Evolutionary conservation across 2,797 vertebrate genomes (phyloP), one percentile per base, ranked within the genome.

Genomic region (Enteromius anoplus): DNA sequence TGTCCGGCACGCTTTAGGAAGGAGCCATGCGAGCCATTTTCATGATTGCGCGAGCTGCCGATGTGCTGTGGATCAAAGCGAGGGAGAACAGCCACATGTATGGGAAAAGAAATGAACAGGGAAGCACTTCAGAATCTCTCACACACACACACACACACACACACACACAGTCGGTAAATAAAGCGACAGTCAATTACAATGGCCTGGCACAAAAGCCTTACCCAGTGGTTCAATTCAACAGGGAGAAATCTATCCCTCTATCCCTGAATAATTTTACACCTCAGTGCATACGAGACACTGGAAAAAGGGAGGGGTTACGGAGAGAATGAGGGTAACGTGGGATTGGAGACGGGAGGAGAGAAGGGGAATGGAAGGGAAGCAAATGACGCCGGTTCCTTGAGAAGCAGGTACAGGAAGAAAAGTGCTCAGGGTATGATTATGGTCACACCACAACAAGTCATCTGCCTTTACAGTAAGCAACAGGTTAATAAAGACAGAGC

Each of bases 251-350:
- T 82, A 88, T 91, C 93, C 93, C 93, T 94, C 93, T 92, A 93
- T 94, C 93, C 93, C 92, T 93, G 93, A 95, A 95, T 95, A 94
- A 95, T 94, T 95, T 94, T 93, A 95, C 93, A 94, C 93, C 92
- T 92, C 92, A 92, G 92, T 94, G 93, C 92, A 91, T 92, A 91
- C 89, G 91, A 92, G 92, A 93, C 92, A 92, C 86, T 90, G 14
- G 87, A 90, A 88, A 87, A 86, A 86, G 45, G 75, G 55, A 71
- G 62, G 75, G 83, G 69, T 70, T 21, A 71, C 64, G 77, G 37
- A 62, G 29, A 32, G 45, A 53, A 68, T 32, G 62, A 78, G 23
- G 68, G 78, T 68, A 68, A 85, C 21, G 23, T 55, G 68, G 64
- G 66, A 75, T 51, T 47, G 51, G 32, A 80, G 53, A 64, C 29